These are phyloP conservation scores for Cossypha caffra DNA, from an alignment of 2,797 vertebrate species.

Conservation along the genomic window DNA sequence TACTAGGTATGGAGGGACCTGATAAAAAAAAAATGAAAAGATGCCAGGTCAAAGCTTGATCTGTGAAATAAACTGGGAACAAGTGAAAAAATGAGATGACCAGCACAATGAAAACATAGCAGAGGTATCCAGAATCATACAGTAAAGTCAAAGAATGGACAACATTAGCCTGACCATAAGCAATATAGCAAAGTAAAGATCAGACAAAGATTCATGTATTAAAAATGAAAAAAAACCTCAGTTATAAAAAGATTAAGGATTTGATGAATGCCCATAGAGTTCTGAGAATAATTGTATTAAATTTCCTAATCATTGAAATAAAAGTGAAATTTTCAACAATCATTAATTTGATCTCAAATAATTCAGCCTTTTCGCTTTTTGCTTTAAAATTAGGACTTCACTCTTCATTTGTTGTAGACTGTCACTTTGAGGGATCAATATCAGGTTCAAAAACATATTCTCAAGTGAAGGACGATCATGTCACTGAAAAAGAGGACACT, in stretches of 20 bases:
- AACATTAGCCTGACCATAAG: not conserved
- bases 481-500: not conserved
- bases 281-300: not conserved
- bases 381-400: not conserved
- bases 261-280: not conserved
- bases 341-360: not conserved
- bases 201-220: not conserved
- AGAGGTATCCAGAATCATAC: not conserved
- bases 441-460: not conserved
- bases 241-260: not conserved
- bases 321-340: not conserved
- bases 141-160: not conserved
- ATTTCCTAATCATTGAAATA: not conserved
- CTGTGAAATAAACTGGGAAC: not conserved
- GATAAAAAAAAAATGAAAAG: not conserved
- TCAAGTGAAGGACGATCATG: not conserved
- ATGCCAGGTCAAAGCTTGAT: not conserved
- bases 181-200: not conserved
- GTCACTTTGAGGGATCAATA: not conserved
- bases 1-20: rapidly evolving
- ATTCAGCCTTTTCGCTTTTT: not conserved
- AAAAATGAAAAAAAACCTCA: not conserved
- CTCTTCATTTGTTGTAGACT: not conserved
- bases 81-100: not conserved
- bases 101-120: not conserved